A percentile compares a stretch with the other conserved stretches of the same genome.
phyloP scores from a whole-genome alignment of 1,140 invertebrate genomes.

The Condylostylus longicornis region DNA sequence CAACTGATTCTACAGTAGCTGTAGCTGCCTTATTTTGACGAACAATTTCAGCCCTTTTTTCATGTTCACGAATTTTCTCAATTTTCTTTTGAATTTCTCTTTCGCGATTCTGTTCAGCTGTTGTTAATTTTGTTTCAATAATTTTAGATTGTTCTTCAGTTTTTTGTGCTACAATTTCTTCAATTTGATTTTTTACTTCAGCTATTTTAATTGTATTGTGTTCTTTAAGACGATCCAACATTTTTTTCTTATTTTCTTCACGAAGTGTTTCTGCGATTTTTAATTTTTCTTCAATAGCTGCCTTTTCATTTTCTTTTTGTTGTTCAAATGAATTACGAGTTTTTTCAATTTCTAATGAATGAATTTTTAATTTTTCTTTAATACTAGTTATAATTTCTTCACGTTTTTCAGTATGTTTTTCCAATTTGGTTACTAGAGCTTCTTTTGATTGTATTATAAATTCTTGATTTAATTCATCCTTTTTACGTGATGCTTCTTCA shows the following conservation, averaged over 20 bases:
- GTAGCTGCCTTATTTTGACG: slow-evolving; percentile 61
- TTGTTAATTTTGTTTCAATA: slow-evolving; percentile 54
- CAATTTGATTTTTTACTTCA: slow-evolving; percentile 48
- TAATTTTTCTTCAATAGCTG: slow-evolving; percentile 70
- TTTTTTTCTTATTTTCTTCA: slow-evolving; percentile 74
- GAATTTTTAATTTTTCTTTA: slow-evolving; percentile 67
- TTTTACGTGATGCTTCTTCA: slow-evolving; percentile 77
- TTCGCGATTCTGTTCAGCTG: slow-evolving; percentile 60
- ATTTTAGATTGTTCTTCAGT: slow-evolving; percentile 49
- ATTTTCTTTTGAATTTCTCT: slow-evolving; percentile 66
- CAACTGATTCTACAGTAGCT: too few relatives aligned
- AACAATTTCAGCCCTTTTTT: slow-evolving; percentile 66
- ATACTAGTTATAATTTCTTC: slow-evolving; percentile 76
- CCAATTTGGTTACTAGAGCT: slow-evolving; percentile 79
- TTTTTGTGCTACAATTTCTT: slow-evolving; percentile 42
- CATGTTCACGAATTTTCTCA: slow-evolving; percentile 68
- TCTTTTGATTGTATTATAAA: slow-evolving; percentile 74
- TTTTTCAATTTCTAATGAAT: slow-evolving; percentile 70
- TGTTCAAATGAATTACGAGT: slow-evolving; percentile 62
- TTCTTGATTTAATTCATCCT: slow-evolving; percentile 65
- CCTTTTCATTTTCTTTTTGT: slow-evolving; percentile 67
- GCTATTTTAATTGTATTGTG: slow-evolving; percentile 57
- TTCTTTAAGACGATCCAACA: slow-evolving; percentile 74
- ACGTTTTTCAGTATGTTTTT: slow-evolving; percentile 68
- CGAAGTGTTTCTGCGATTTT: slow-evolving; percentile 66